A percentile compares a stretch with the other conserved stretches of the same genome.
Conservation (phyloP, 2,113 vertebrate genomes). For the Antidorcas marsupialis region DNA sequence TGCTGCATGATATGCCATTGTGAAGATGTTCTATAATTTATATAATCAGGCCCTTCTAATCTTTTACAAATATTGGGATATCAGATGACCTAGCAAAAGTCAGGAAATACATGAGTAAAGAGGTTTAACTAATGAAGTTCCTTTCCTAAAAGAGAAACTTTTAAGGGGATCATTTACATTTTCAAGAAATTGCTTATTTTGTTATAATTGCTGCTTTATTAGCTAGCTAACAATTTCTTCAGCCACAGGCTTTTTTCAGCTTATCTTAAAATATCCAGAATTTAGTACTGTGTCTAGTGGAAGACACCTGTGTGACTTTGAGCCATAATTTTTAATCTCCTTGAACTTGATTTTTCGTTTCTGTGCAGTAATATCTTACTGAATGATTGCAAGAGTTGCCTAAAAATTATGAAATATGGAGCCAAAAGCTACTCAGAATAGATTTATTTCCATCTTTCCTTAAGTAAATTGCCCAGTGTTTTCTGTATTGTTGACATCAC, state of each 20-base stretch:
- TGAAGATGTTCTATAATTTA: background rate
- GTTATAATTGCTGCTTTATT: background rate
- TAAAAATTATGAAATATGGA: background rate
- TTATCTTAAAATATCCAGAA: constrained; percentile 6
- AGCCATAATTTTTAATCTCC: background rate
- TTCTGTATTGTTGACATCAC: background rate
- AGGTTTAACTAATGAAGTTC: background rate
- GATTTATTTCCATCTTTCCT: background rate
- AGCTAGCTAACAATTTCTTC: background rate
- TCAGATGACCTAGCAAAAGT: background rate
- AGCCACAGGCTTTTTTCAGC: background rate
- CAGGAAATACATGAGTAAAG: background rate
- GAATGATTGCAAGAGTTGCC: background rate
- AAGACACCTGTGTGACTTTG: background rate
- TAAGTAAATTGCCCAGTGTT: background rate
- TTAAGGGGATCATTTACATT: background rate
- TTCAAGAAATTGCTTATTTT: background rate
- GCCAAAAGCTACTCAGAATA: background rate
- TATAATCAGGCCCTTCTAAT: background rate
- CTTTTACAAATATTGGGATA: background rate
- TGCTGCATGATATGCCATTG: background rate
- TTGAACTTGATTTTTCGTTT: background rate
- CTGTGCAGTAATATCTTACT: background rate
- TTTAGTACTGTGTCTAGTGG: background rate
- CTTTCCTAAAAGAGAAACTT: background rate